phyloP scores from a whole-genome alignment of 2,888 invertebrate species.

The Perithous albicinctus region DNA sequence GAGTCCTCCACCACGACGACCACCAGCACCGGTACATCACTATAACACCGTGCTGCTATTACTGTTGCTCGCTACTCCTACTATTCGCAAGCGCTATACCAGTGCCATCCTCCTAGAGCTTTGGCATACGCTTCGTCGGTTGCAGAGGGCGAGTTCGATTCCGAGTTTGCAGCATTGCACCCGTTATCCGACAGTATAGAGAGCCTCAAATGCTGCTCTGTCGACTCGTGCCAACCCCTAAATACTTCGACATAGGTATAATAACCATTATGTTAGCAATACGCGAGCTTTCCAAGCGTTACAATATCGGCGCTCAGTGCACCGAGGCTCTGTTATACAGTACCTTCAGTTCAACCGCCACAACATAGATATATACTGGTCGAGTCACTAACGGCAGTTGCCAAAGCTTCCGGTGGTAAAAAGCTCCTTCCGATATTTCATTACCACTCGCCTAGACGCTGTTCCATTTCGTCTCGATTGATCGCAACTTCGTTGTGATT shows the following conservation, averaged over 20 bases:
- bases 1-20: conserved; percentile 57
- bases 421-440: conserved; percentile 68
- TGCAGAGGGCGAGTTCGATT: neutral
- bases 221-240: conserved; percentile 37
- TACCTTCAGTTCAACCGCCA: neutral
- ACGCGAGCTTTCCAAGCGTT: conserved; percentile 25
- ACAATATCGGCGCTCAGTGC: conserved; percentile 35
- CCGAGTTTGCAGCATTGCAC: conserved; percentile 26
- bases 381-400: conserved; percentile 24
- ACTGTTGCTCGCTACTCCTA: conserved; percentile 19
- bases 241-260: conserved; percentile 36
- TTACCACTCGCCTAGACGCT: conserved; percentile 42
- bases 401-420: conserved; percentile 27
- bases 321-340: neutral
- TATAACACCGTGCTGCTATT: conserved; percentile 21
- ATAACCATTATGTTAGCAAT: conserved; percentile 45
- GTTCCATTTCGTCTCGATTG: conserved; percentile 49
- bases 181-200: conserved; percentile 13
- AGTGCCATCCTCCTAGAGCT: conserved; percentile 12
- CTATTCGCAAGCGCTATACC: conserved; percentile 12
- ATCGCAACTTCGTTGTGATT: conserved; percentile 11
- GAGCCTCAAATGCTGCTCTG: conserved; percentile 12
- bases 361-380: neutral
- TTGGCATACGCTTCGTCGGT: conserved; percentile 26
- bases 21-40: conserved; percentile 10